Percentiles rank a stretch among this genome's conserved stretches.
Evolutionary conservation across 2,113 vertebrate species (phyloP).

Genomic region (Hystrix cristata): DNA sequence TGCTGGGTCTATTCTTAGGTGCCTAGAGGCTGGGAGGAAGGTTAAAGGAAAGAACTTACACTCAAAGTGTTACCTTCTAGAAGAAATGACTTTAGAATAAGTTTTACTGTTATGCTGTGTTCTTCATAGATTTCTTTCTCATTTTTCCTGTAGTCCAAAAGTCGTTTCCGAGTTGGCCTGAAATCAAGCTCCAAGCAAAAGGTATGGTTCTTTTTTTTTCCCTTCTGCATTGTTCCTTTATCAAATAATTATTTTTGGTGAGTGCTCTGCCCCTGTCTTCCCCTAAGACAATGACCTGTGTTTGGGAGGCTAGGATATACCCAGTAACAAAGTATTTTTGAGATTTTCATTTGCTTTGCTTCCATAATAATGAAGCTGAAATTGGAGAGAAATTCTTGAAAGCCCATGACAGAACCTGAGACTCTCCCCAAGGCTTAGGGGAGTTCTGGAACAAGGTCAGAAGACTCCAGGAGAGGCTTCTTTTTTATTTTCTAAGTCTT

Average conservation of each 20-base stretch:
- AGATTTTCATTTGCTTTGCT: conserved; percentile 51
- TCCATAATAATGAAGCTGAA: conserved; percentile 32
- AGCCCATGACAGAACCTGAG: not conserved
- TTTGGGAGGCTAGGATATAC: not conserved
- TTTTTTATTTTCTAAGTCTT: conserved; percentile 8
- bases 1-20: conserved; percentile 30
- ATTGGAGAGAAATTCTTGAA: not conserved
- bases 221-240: not conserved
- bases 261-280: not conserved
- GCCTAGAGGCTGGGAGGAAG: conserved; percentile 13
- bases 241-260: conserved; percentile 45
- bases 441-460: conserved; percentile 13
- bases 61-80: not conserved
- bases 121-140: conserved; percentile 71
- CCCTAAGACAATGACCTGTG: not conserved
- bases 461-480: not conserved
- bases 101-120: not conserved
- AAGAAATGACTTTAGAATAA: conserved; percentile 37
- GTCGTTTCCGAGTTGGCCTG: conserved; percentile 71
- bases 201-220: conserved; percentile 61
- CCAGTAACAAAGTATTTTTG: conserved; percentile 4
- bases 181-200: conserved; percentile 79
- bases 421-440: not conserved
- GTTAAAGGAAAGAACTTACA: conserved; percentile 33
- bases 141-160: conserved; percentile 80